A percentile compares a stretch with the other conserved stretches of the same genome.
phyloP scores from a whole-genome alignment of 2,797 vertebrate species.

The Characodon lateralis region DNA sequence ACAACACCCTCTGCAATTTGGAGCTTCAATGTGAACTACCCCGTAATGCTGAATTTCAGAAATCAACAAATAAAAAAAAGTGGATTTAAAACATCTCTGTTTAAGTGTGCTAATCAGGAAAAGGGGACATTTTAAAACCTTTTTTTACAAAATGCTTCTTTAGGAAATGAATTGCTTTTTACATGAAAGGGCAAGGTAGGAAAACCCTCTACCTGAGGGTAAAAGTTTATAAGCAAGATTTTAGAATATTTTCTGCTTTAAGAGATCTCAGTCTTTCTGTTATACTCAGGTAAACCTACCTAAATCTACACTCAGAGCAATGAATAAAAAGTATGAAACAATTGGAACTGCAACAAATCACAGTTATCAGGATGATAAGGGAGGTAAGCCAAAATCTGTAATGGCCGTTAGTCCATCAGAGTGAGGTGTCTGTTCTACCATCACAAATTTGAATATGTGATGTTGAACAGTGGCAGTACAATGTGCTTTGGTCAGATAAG shows the following conservation, averaged over 20 bases:
- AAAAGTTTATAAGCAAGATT: background rate
- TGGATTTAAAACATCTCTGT: background rate
- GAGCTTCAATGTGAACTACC: background rate
- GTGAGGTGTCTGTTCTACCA: too few species aligned
- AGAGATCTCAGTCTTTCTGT: background rate
- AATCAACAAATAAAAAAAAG: background rate
- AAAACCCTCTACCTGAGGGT: background rate
- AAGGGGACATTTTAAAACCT: background rate
- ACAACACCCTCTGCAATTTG: background rate
- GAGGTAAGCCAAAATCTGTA: background rate
- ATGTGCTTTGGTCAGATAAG: too few species aligned
- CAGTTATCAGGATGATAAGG: too few species aligned
- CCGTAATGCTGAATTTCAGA: background rate
- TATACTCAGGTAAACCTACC: background rate
- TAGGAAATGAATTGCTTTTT: background rate
- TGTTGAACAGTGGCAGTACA: too few species aligned
- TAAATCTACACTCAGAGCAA: background rate
- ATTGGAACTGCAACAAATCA: too few species aligned
- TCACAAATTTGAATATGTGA: too few species aligned
- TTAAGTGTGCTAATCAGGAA: background rate
- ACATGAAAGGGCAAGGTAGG: background rate
- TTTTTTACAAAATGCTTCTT: too few species aligned
- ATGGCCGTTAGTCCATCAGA: background rate
- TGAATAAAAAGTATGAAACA: background rate
- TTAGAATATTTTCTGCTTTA: background rate